These are phyloP conservation scores for Taxidea taxus DNA, from an alignment of 2,113 vertebrate genomes.

Conservation along the genomic window DNA sequence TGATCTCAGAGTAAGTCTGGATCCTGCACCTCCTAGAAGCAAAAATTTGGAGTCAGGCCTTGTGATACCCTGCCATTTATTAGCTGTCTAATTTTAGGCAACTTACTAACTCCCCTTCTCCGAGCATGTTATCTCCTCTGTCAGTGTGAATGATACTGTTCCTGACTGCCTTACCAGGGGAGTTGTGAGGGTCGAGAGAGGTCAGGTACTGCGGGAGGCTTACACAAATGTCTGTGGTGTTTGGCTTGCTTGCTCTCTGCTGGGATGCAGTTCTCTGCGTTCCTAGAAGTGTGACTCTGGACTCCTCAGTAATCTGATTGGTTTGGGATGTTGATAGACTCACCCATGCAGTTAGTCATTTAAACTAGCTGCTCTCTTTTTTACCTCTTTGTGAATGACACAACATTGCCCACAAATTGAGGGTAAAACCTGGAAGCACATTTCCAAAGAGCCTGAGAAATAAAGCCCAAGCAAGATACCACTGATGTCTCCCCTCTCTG, in stretches of 20 bases:
- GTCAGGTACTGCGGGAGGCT: not conserved
- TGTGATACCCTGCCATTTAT: not conserved
- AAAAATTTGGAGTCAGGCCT: not conserved
- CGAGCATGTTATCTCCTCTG: not conserved
- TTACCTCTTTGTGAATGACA: not conserved
- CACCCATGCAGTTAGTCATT: not conserved
- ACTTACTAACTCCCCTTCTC: not conserved
- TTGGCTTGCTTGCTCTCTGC: not conserved
- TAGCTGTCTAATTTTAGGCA: not conserved
- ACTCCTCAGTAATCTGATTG: not conserved
- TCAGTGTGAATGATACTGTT: not conserved
- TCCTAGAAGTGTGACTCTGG: not conserved
- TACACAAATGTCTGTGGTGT: not conserved
- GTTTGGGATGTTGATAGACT: not conserved
- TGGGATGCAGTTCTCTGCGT: not conserved
- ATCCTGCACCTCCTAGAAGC: not conserved
- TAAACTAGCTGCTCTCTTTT: not conserved
- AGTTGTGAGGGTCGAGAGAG: not conserved
- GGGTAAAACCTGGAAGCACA: not conserved
- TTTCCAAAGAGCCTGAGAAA: slow-evolving; percentile 18
- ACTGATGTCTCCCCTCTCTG: not conserved
- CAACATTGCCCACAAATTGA: not conserved
- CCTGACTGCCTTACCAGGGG: not conserved
- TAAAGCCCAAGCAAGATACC: not conserved
- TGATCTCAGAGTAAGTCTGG: not conserved